These are phyloP conservation scores for Cyrtodaria siliqua DNA, from an alignment of 2,888 invertebrate species.

Conservation along the genomic window DNA sequence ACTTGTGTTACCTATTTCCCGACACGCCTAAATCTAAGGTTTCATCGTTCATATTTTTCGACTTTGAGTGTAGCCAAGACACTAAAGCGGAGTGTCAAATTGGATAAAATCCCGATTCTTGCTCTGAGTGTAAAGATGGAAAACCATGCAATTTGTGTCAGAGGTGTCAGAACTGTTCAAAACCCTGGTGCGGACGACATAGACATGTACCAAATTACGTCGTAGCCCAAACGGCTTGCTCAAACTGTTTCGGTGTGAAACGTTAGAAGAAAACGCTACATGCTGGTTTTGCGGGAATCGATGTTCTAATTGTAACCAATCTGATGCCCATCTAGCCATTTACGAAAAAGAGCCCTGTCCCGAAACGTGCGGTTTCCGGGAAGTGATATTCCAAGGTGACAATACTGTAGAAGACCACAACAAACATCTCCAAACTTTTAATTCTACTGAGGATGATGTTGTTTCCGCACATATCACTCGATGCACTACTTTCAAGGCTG, in stretches of 20 bases:
- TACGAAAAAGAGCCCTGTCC: slow-evolving; percentile 24
- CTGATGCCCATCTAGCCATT: neutral
- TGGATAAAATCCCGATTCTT: neutral
- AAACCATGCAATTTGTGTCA: slow-evolving; percentile 2
- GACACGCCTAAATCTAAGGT: slow-evolving; percentile 11
- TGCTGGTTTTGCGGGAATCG: neutral
- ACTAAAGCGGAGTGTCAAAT: neutral
- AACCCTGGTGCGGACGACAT: slow-evolving; percentile 27
- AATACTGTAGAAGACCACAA: slow-evolving; percentile 20
- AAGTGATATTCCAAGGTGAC: slow-evolving; percentile 47
- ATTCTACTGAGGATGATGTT: no score
- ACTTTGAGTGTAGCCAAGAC: slow-evolving; percentile 22
- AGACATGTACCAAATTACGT: slow-evolving; percentile 35
- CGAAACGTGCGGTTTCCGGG: slow-evolving; percentile 36
- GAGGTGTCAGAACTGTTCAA: slow-evolving; percentile 15
- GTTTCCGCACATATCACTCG: no score
- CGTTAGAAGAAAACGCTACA: neutral
- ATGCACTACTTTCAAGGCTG: no score
- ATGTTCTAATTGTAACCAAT: neutral
- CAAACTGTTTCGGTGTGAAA: slow-evolving; percentile 10
- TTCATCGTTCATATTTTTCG: slow-evolving; percentile 12
- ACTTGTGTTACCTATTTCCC: slow-evolving; percentile 10
- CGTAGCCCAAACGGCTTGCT: slow-evolving; percentile 32
- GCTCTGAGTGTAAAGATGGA: neutral
- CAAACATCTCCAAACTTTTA: no score